Evolutionary conservation across 1,140 invertebrate species (phyloP), one percentile per base, ranked within the genome.

Genomic region (Halyomorpha halys): DNA sequence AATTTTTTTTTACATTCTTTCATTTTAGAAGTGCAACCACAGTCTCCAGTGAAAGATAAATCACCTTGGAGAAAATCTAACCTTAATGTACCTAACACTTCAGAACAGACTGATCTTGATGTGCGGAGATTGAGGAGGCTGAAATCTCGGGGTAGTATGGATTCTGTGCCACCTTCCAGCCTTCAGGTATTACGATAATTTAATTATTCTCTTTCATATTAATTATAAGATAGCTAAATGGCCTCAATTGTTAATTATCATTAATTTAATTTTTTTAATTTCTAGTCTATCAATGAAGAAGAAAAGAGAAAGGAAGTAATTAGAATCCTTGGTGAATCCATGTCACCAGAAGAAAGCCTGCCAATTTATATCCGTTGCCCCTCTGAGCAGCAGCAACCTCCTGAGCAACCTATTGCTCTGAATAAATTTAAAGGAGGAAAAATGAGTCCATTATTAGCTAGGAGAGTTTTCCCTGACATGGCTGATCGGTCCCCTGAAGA

Each of bases 41-140:
- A 82, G 73, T 78, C 77, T 18, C 70, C 75, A 6, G 75, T 78
- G 51, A 88, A 87, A 75, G 87, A 91, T 71, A 86, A 85, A 74
- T 85, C 85, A 47, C 78, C 83, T 27, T 89, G 87, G 79, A 79
- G 88, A 70, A 86, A 90, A 72, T 87, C 84, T 11, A 85, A 79
- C 69, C 72, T 86, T 1, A 86, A 83, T 74, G 79, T 83, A 59
- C 76, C 80, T 62, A 82, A 80, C 69, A 81, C 79, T 66, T 71
- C 77, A 34, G 85, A 87, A 72, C 81, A 83, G 63, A 74, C 73
- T 62, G 78, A 79, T 66, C 63, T 64, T 44, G 71, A 73, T 30
- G 59, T 67, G 39, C 68, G 73, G 25, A 64, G 83, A 69, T 79
- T 78, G 0, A 74, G 78, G 65, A 74, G 79, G 69, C 67, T 78